A percentile compares a stretch with the other conserved stretches of the same genome.
phyloP scores from a whole-genome alignment of 2,113 vertebrate genomes.

The Corydoras maculifer region DNA sequence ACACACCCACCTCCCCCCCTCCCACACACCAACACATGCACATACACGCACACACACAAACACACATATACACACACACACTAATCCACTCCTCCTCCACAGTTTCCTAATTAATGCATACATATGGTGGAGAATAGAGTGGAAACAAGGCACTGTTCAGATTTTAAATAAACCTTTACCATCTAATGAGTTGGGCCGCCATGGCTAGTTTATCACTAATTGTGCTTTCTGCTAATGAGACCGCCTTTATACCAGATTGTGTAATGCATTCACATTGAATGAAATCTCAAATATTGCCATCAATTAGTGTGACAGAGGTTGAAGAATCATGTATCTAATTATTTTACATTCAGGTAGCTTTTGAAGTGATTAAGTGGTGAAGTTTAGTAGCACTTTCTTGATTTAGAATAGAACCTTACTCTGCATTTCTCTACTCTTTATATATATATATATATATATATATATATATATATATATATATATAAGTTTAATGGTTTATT shows the following conservation, averaged over 20 bases:
- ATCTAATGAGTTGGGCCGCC: constrained; percentile 74
- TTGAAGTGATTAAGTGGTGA: constrained; percentile 19
- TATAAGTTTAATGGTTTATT: too few relatives aligned
- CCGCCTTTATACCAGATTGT: constrained; percentile 52
- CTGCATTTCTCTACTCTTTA: too few relatives aligned
- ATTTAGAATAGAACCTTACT: neutral
- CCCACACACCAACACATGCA: constrained; percentile 34
- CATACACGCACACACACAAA: constrained; percentile 31
- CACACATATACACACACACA: constrained; percentile 46
- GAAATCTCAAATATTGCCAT: constrained; percentile 35
- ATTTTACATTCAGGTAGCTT: constrained; percentile 12
- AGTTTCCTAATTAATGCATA: constrained; percentile 91
- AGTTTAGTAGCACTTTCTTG: neutral
- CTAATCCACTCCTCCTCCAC: constrained; percentile 87
- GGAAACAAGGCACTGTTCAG: constrained; percentile 75
- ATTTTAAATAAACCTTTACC: constrained; percentile 81
- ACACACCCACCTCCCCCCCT: constrained; percentile 27
- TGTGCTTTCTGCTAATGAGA: constrained; percentile 67
- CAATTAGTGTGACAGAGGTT: constrained; percentile 35
- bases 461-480: too few relatives aligned
- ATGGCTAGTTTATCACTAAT: constrained; percentile 75
- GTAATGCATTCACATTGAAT: constrained; percentile 38
- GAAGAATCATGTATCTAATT: constrained; percentile 33
- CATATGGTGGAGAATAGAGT: constrained; percentile 89
- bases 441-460: too few relatives aligned